A percentile compares a stretch with the other conserved stretches of the same genome.
Evolutionary conservation across 2,888 invertebrate genomes (phyloP).

Genomic region (Metacarcinus magister): DNA sequence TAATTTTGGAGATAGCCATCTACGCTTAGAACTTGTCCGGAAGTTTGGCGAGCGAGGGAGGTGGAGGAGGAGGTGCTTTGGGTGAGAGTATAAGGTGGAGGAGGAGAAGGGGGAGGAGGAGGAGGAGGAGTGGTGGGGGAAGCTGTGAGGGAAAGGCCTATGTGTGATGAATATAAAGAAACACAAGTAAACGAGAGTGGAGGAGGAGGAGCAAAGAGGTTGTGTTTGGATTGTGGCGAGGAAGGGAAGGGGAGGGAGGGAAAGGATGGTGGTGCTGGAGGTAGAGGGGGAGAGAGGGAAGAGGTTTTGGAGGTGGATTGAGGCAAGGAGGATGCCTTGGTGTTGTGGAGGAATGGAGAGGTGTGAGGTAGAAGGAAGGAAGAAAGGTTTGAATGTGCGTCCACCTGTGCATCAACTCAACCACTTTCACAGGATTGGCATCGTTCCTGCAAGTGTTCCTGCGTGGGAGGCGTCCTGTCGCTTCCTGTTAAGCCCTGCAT

Average conservation of each 20-base stretch:
- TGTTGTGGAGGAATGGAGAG: not conserved
- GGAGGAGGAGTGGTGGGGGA: not conserved
- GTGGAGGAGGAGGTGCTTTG: not conserved
- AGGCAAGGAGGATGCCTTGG: not conserved
- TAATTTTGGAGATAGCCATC: conserved; percentile 60
- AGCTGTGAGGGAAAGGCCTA: not conserved
- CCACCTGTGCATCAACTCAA: not conserved
- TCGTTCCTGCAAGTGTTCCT: not conserved
- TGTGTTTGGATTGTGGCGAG: not conserved
- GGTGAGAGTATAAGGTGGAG: not conserved
- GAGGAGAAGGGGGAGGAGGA: conserved; percentile 21
- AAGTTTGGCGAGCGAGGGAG: not conserved
- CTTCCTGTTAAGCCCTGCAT: not conserved
- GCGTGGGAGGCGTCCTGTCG: not conserved
- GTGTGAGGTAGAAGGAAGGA: not conserved
- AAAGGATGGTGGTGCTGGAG: not conserved
- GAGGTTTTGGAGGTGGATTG: not conserved
- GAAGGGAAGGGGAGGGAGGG: not conserved
- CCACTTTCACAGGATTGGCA: not conserved
- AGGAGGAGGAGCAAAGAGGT: not conserved
- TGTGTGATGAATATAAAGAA: not conserved
- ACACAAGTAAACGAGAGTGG: not conserved
- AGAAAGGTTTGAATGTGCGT: not conserved
- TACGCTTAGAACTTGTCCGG: not conserved
- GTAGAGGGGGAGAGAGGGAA: not conserved